These are phyloP conservation scores for Cydia amplana DNA, from an alignment of 1,140 invertebrate genomes.

Conservation along the genomic window DNA sequence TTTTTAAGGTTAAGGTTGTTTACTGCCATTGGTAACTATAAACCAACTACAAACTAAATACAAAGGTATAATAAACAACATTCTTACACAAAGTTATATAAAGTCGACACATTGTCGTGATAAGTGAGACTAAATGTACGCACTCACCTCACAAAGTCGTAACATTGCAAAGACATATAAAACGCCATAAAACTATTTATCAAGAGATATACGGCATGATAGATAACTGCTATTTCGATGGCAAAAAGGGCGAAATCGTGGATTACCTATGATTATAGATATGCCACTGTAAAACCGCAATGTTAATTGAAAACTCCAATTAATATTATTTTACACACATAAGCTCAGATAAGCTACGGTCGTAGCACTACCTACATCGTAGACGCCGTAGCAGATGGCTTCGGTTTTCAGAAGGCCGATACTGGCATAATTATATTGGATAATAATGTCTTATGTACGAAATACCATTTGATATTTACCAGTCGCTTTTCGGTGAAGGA, in stretches of 20 bases:
- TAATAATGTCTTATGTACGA: too few relatives aligned
- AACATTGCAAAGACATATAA: conserved; percentile 32
- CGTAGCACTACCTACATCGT: too few relatives aligned
- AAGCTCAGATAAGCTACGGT: too few relatives aligned
- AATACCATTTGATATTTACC: too few relatives aligned
- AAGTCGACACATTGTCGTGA: conserved; percentile 2
- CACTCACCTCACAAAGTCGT: conserved; percentile 18
- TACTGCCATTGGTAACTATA: too few relatives aligned
- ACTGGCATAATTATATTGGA: too few relatives aligned
- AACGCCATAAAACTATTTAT: conserved; percentile 32
- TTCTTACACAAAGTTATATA: not conserved
- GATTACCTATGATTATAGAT: conserved; percentile 26
- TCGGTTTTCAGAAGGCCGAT: too few relatives aligned
- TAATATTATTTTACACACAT: too few relatives aligned
- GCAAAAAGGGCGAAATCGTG: conserved; percentile 52
- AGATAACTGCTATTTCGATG: conserved; percentile 47
- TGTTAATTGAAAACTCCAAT: too few relatives aligned
- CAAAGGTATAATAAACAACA: not conserved
- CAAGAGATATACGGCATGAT: conserved; percentile 42
- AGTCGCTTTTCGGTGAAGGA: too few relatives aligned
- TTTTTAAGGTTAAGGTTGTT: too few relatives aligned
- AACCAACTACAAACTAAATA: not conserved
- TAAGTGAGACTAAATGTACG: conserved; percentile 16
- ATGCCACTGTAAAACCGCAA: not conserved
- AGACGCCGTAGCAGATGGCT: too few relatives aligned